Evolutionary conservation across 1,140 invertebrate species (phyloP).

Genomic region (Drosophila rufa): DNA sequence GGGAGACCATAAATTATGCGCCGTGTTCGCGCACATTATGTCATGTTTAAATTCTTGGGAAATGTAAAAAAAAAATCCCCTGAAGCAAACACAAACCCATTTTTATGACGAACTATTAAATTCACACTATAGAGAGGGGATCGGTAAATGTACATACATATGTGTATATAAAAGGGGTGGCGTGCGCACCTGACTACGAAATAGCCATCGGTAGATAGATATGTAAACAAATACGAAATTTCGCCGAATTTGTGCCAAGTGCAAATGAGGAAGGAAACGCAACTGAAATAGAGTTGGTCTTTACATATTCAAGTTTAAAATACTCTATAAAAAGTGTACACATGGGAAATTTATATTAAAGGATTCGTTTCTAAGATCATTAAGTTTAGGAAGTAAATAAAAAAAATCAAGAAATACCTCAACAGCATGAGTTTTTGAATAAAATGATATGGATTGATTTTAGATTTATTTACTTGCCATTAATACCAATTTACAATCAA

Average conservation of each 20-base stretch:
- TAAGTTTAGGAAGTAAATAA: background rate
- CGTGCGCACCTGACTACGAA: constrained; percentile 77
- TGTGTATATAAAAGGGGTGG: constrained; percentile 16
- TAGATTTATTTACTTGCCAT: too few species aligned
- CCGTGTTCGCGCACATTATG: constrained; percentile 55
- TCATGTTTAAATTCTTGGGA: constrained; percentile 65
- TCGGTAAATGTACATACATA: background rate
- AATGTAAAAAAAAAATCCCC: constrained; percentile 53
- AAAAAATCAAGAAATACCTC: too few species aligned
- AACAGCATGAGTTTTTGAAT: too few species aligned
- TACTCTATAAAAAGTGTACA: constrained; percentile 1
- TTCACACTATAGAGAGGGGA: constrained; percentile 47
- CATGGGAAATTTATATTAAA: too few species aligned
- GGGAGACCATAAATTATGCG: constrained; percentile 63
- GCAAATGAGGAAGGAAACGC: constrained; percentile 64
- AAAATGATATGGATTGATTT: too few species aligned
- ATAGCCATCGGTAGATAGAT: constrained; percentile 56
- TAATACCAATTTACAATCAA: too few species aligned
- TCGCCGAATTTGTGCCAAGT: constrained; percentile 74
- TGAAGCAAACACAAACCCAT: constrained; percentile 38
- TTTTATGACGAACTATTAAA: constrained; percentile 77
- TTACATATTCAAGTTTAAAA: background rate
- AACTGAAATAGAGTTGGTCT: background rate
- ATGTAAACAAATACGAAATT: constrained; percentile 71
- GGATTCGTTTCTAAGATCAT: too few species aligned